A percentile compares a stretch with the other conserved stretches of the same genome.
Evolutionary conservation across 2,113 vertebrate genomes (phyloP).

Genomic region (Chrysochloris asiatica): DNA sequence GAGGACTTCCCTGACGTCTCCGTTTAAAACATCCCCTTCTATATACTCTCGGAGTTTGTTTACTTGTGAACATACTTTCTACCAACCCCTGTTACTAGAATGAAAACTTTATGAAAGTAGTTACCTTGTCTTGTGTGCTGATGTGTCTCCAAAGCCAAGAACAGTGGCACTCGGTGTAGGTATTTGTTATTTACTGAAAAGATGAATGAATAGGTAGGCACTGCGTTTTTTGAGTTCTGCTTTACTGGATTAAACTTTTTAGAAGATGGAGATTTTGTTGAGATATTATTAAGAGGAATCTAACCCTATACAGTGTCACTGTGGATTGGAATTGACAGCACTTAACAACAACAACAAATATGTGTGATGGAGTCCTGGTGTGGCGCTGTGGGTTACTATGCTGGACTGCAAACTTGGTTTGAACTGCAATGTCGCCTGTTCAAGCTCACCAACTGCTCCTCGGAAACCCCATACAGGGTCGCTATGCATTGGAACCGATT

Average conservation of each 20-base stretch:
- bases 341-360: no score
- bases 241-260: not conserved
- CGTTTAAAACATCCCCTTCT: not conserved
- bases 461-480: no score
- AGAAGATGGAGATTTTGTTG: constrained; percentile 7
- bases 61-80: no score
- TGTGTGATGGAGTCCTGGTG: no score
- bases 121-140: not conserved
- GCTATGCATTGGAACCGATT: no score
- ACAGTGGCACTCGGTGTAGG: not conserved
- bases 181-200: not conserved
- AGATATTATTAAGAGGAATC: not conserved
- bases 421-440: no score
- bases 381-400: no score
- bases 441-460: no score
- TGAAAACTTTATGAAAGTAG: not conserved
- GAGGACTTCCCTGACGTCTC: not conserved
- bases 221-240: not conserved
- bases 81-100: not conserved
- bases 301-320: no score
- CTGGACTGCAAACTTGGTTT: no score
- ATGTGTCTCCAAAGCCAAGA: no score
- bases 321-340: no score
- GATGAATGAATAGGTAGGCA: not conserved
- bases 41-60: not conserved